A percentile compares a stretch with the other conserved stretches of the same genome.
phyloP scores from a whole-genome alignment of 1,140 invertebrate genomes.

The Cotesia vestalis region DNA sequence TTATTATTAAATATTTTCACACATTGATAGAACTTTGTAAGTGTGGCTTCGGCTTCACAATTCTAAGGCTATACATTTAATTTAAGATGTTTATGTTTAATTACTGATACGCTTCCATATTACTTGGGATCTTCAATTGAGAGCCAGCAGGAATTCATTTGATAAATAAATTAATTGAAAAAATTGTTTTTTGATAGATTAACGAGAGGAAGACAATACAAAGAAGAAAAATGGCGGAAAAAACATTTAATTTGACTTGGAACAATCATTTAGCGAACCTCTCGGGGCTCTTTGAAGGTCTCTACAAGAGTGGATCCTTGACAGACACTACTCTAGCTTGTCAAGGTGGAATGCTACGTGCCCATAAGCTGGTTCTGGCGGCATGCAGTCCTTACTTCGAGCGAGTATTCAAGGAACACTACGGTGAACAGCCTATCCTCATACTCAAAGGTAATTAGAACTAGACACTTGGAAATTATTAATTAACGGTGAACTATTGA shows the following conservation, averaged over 20 bases:
- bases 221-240: constrained; percentile 64
- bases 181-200: not conserved
- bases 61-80: too few species aligned
- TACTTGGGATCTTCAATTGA: too few species aligned
- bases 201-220: not conserved
- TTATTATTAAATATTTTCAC: constrained; percentile 19
- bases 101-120: not conserved
- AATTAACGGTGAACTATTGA: not conserved
- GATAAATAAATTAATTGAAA: not conserved
- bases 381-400: constrained; percentile 82
- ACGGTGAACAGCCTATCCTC: constrained; percentile 77
- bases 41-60: not conserved
- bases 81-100: not conserved
- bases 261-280: constrained; percentile 80
- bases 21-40: not conserved
- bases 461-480: not conserved
- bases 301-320: constrained; percentile 75
- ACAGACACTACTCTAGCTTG: constrained; percentile 75
- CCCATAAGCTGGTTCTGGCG: constrained; percentile 77
- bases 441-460: constrained; percentile 70
- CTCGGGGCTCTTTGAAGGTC: constrained; percentile 74
- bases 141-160: too few species aligned
- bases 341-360: constrained; percentile 72
- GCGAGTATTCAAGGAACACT: constrained; percentile 72
- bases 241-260: constrained; percentile 78